These are phyloP conservation scores for Azemiops feae DNA, from an alignment of 2,113 vertebrate genomes.

Conservation along the genomic window DNA sequence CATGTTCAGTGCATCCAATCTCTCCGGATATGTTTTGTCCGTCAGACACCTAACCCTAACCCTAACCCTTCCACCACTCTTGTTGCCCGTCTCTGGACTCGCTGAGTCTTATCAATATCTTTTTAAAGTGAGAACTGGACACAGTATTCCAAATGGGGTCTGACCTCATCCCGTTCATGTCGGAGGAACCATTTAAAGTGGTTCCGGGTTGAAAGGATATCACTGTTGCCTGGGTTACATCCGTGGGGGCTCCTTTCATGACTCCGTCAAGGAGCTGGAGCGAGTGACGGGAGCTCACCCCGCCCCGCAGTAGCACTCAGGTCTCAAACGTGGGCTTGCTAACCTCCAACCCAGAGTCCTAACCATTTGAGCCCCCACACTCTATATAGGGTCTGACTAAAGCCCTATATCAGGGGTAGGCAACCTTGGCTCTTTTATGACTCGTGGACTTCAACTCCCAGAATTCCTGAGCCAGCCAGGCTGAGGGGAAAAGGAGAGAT, in stretches of 20 bases:
- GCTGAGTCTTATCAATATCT: neutral
- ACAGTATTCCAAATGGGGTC: neutral
- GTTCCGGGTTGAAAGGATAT: neutral
- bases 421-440: no score
- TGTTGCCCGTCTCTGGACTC: neutral
- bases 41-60: no score
- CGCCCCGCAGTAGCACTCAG: neutral
- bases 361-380: no score
- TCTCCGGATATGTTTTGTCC: neutral
- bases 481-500: no score
- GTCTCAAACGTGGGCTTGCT: no score
- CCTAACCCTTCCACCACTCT: neutral
- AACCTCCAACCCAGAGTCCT: no score
- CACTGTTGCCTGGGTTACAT: neutral
- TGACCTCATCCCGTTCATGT: no score
- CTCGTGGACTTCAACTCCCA: no score
- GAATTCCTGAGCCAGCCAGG: no score
- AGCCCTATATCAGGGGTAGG: no score
- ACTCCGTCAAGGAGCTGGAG: neutral
- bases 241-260: neutral
- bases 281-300: neutral
- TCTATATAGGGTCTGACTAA: no score
- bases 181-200: neutral
- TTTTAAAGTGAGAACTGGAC: neutral
- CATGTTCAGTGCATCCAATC: neutral